These are phyloP conservation scores for Ips nitidus DNA, from an alignment of 1,140 invertebrate species.

Conservation along the genomic window DNA sequence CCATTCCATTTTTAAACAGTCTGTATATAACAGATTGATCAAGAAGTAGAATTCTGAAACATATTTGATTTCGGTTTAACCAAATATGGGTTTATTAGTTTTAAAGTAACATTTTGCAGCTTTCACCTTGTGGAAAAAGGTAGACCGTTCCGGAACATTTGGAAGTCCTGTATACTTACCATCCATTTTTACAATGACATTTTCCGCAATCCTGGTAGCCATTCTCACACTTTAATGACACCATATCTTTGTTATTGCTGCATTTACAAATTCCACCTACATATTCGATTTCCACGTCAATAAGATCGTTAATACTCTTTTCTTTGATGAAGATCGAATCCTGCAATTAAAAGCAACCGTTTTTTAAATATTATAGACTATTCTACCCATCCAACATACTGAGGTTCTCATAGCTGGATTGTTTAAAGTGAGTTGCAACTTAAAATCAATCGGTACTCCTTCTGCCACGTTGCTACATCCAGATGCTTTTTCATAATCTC, in stretches of 20 bases:
- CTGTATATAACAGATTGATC: too few species aligned
- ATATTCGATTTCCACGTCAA: conserved; percentile 55
- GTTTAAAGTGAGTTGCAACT: conserved; percentile 58
- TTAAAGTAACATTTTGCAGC: too few species aligned
- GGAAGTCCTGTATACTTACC: conserved; percentile 49
- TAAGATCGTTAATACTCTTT: conserved; percentile 55
- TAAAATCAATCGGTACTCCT: conserved; percentile 60
- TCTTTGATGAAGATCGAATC: conserved; percentile 55
- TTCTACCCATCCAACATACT: background rate
- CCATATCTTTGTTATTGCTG: conserved; percentile 40
- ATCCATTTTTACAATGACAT: conserved; percentile 60
- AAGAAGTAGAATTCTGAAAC: too few species aligned
- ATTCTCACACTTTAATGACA: conserved; percentile 50
- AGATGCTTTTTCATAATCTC: conserved; percentile 53
- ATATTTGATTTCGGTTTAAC: too few species aligned
- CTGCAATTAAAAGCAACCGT: conserved; percentile 18
- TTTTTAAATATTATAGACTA: background rate
- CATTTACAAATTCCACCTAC: conserved; percentile 54
- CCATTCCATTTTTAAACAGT: too few species aligned
- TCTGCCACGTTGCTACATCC: conserved; percentile 58
- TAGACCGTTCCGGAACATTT: too few species aligned
- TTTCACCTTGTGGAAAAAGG: too few species aligned
- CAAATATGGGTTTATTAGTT: too few species aligned
- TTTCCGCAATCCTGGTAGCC: conserved; percentile 59
- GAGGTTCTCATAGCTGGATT: conserved; percentile 45